These are phyloP conservation scores for Nomada fabriciana DNA, from an alignment of 2,888 invertebrate genomes.

Conservation along the genomic window DNA sequence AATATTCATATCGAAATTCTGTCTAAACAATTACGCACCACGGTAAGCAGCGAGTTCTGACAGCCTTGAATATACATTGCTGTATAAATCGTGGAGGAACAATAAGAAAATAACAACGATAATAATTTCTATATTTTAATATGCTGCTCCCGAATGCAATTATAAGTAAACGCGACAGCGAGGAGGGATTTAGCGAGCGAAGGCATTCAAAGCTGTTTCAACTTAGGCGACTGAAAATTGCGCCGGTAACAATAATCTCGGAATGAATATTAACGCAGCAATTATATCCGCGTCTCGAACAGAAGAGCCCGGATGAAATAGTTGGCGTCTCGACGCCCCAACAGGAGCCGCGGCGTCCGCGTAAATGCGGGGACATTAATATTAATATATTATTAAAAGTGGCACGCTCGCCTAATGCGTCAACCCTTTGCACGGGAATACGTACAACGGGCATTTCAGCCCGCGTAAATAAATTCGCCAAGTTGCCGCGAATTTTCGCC, in stretches of 20 bases:
- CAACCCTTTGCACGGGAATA: constrained; percentile 47
- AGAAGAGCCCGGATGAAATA: constrained; percentile 15
- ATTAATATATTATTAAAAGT: constrained; percentile 57
- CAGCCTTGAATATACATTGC: too few relatives aligned
- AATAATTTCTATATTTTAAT: too few relatives aligned
- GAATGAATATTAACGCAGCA: constrained; percentile 54
- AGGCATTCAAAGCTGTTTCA: background rate
- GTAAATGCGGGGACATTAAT: constrained; percentile 45
- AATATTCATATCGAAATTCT: background rate
- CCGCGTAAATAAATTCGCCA: constrained; percentile 52
- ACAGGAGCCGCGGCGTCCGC: background rate
- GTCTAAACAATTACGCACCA: too few relatives aligned
- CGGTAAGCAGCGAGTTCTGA: too few relatives aligned
- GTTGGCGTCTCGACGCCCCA: background rate
- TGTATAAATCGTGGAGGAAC: too few relatives aligned
- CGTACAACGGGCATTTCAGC: constrained; percentile 35
- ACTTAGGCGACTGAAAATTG: constrained; percentile 9
- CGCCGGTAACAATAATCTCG: constrained; percentile 9
- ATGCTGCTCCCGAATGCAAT: too few relatives aligned
- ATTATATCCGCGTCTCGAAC: constrained; percentile 32
- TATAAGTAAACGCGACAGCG: too few relatives aligned
- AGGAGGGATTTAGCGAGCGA: background rate
- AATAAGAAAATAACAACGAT: too few relatives aligned
- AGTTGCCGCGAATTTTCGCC: constrained; percentile 40
- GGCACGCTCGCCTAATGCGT: constrained; percentile 53